Conservation (phyloP, 2,888 invertebrate genomes). For the Asteroscopus sphinx region DNA sequence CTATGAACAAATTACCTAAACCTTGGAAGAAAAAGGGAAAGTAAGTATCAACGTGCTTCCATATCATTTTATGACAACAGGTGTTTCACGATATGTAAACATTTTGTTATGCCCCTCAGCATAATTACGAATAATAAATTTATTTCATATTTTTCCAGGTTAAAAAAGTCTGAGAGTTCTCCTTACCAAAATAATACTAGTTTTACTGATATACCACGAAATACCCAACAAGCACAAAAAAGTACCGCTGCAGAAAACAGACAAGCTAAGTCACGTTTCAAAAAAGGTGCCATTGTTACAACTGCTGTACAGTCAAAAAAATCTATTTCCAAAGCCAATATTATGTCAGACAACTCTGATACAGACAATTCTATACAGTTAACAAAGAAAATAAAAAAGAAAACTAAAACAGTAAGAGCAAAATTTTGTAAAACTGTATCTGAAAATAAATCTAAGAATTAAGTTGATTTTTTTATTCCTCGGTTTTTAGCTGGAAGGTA, state of each 20-base stretch:
- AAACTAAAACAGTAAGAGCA: slow-evolving; percentile 76
- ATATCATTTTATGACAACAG: too few relatives aligned
- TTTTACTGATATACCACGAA: slow-evolving; percentile 84
- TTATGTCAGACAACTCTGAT: slow-evolving; percentile 81
- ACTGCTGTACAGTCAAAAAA: slow-evolving; percentile 88
- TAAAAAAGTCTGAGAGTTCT: slow-evolving; percentile 82
- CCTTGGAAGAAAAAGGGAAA: slow-evolving; percentile 86
- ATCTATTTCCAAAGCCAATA: slow-evolving; percentile 65
- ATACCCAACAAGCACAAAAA: slow-evolving; percentile 71
- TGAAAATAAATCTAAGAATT: slow-evolving; percentile 74
- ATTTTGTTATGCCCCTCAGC: too few relatives aligned
- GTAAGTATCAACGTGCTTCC: slow-evolving; percentile 73
- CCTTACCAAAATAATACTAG: slow-evolving; percentile 80
- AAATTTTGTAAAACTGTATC: slow-evolving; percentile 72
- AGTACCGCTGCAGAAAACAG: slow-evolving; percentile 65
- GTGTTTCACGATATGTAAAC: neutral
- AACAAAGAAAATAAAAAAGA: slow-evolving; percentile 84
- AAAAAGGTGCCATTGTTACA: slow-evolving; percentile 90
- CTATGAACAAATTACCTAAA: slow-evolving; percentile 77
- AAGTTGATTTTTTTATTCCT: slow-evolving; percentile 27
- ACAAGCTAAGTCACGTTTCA: slow-evolving; percentile 86
- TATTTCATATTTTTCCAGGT: slow-evolving; percentile 70
- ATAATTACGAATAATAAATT: neutral
- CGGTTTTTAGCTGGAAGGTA: too few relatives aligned
- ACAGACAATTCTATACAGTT: slow-evolving; percentile 83